Base-by-base conservation (phyloP, 1,140 invertebrate genomes). In the Ceratoteleas bidentatus region DNA sequence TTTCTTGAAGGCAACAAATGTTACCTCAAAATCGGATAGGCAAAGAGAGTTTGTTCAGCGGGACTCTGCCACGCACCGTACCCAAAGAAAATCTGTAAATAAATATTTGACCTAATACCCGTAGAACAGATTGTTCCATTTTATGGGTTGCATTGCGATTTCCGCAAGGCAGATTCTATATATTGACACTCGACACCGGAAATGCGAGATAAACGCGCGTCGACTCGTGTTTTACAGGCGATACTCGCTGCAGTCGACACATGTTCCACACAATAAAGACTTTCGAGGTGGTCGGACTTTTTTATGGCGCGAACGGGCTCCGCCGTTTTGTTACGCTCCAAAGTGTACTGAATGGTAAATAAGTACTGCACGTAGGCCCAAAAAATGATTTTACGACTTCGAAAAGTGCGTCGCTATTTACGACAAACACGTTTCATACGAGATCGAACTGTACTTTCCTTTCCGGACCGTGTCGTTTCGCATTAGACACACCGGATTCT, bases 121-220 rank as follows among this genome's bases (percentile, higher is more conserved):
- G 24, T 50, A 36, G 24, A 15, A 10, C 47, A 45, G 38, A 75
- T 75, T 75, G 70, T 75, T 66, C 60, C 52, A 40, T 32, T 65
- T 73, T 47, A 62, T 47, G 58, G 7, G 50, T 56, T 62, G 0
- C 34, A 43, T 7, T 13, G 24, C 40, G 50, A 57, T 65, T 76
- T 54, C 6, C 45, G 7, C 15, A 16, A 36, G 40, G 68, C 54
- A 61, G 47, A 61, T 50, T 70, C 52, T 32, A 69, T 57, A 52
- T 77, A 64, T 69, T 70, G 58, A 77, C 50, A 77, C 58, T 77
- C 47, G 60, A 70, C 65, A 70, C 74, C 74, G 65, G 74, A 77
- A 77, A 52, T 54, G 52, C 6, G 40, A 77, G 74, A 77, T 77
- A 77, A 77, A 69, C 15, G 24, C 45, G 2, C 62, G 64, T 64